A percentile compares a stretch with the other conserved stretches of the same genome.
phyloP scores from a whole-genome alignment of 2,888 invertebrate species.

The Eupithecia dodoneata region DNA sequence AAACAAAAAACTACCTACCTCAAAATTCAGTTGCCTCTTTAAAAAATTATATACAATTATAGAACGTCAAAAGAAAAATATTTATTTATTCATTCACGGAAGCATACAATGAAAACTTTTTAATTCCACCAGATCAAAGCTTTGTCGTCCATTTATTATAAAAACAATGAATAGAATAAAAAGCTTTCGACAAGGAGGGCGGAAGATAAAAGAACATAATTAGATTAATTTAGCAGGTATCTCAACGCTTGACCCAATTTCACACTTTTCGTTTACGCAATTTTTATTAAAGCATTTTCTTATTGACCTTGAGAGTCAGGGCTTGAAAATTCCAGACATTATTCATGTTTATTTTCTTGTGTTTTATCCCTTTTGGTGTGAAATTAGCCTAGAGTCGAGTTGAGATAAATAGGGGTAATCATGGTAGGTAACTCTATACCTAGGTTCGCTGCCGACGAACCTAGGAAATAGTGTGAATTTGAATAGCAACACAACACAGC shows the following conservation, averaged over 20 bases:
- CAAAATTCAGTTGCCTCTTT: background rate
- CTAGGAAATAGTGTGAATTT: too few relatives aligned
- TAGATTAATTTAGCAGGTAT: slow-evolving; percentile 17
- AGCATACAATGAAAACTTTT: background rate
- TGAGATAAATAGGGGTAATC: background rate
- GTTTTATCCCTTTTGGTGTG: background rate
- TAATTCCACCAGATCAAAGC: background rate
- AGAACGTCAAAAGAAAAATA: background rate
- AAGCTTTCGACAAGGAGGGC: background rate
- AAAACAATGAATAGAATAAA: slow-evolving; percentile 5
- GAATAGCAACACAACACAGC: too few relatives aligned
- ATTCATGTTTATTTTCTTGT: background rate
- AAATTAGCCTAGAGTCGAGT: background rate
- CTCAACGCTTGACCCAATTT: slow-evolving; percentile 17
- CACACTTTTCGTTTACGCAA: slow-evolving; percentile 9
- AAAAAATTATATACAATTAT: background rate
- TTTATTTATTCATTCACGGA: background rate
- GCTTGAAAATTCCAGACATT: background rate
- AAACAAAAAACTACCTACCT: background rate
- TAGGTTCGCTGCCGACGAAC: too few relatives aligned
- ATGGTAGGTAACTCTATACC: too few relatives aligned
- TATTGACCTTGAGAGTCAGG: background rate
- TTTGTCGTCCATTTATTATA: background rate
- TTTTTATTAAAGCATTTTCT: background rate
- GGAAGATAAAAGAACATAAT: slow-evolving; percentile 7